A percentile compares a stretch with the other conserved stretches of the same genome.
Conservation (phyloP, 2,888 invertebrate genomes). For the Rhamphomyia laevipes region DNA sequence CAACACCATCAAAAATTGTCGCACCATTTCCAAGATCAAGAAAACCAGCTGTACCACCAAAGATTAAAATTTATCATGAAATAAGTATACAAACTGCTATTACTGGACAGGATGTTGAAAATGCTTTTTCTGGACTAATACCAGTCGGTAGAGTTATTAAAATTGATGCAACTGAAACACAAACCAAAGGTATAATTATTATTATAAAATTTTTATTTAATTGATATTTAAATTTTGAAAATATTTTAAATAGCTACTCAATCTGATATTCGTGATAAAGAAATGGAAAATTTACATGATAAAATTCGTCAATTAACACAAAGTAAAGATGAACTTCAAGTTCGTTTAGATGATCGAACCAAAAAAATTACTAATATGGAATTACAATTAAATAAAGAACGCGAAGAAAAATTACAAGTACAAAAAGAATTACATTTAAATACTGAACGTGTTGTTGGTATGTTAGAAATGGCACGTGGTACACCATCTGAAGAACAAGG, state of each 20-base stretch:
- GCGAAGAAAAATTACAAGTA: slow-evolving; percentile 59
- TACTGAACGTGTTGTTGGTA: slow-evolving; percentile 56
- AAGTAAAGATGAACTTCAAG: slow-evolving; percentile 50
- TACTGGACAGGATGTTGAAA: slow-evolving; percentile 58
- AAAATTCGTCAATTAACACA: slow-evolving; percentile 46
- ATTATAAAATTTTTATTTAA: not conserved
- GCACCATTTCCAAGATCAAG: slow-evolving; percentile 41
- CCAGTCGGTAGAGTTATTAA: slow-evolving; percentile 24
- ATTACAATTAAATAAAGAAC: slow-evolving; percentile 52
- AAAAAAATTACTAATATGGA: slow-evolving; percentile 44
- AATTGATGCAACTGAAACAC: slow-evolving; percentile 39
- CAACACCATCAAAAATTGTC: slow-evolving; percentile 31
- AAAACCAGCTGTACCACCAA: slow-evolving; percentile 29
- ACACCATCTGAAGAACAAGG: slow-evolving; percentile 43
- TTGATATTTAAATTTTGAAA: not conserved
- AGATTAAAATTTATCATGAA: slow-evolving; percentile 70
- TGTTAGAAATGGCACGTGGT: slow-evolving; percentile 40
- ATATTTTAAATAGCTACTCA: slow-evolving; percentile 36
- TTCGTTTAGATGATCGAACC: slow-evolving; percentile 34
- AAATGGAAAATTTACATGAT: slow-evolving; percentile 48
- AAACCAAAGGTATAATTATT: not conserved
- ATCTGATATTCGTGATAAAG: slow-evolving; percentile 52
- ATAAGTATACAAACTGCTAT: slow-evolving; percentile 65
- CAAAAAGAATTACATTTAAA: slow-evolving; percentile 63
- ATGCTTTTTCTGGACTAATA: slow-evolving; percentile 51